These are phyloP conservation scores for Agriopis marginaria DNA, from an alignment of 2,888 invertebrate species.

Conservation along the genomic window DNA sequence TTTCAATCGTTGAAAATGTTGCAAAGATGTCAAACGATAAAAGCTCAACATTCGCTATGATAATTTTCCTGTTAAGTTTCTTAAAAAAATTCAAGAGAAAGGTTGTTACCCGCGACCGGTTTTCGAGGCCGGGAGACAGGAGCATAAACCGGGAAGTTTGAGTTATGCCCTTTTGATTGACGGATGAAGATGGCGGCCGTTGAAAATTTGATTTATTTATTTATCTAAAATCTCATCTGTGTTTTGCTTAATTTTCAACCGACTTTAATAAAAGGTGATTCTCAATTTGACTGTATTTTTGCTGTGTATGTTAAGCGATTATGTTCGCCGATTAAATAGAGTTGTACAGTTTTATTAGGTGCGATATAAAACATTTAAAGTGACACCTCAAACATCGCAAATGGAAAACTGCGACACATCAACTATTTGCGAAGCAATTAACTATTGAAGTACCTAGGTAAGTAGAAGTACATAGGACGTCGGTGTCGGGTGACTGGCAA, in stretches of 20 bases:
- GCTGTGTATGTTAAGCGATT: too few relatives aligned
- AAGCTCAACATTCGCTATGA: constrained; percentile 25
- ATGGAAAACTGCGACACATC: neutral
- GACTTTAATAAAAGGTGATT: too few relatives aligned
- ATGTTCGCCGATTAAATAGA: too few relatives aligned
- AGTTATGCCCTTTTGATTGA: constrained; percentile 39
- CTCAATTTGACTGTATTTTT: too few relatives aligned
- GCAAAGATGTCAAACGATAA: neutral
- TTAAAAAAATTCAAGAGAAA: constrained; percentile 63
- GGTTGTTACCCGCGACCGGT: constrained; percentile 68
- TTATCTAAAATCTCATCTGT: neutral
- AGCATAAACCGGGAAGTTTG: constrained; percentile 65
- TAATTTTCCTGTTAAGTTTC: constrained; percentile 59
- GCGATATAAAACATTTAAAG: neutral
- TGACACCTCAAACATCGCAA: neutral
- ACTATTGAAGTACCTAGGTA: neutral
- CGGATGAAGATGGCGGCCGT: constrained; percentile 6
- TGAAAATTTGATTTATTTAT: constrained; percentile 3
- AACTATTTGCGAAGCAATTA: neutral
- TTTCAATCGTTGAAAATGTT: too few relatives aligned
- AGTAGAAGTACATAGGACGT: constrained; percentile 49
- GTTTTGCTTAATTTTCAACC: neutral
- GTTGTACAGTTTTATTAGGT: neutral
- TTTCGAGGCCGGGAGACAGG: constrained; percentile 65
- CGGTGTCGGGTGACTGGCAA: constrained; percentile 56